phyloP scores from a whole-genome alignment of 1,140 invertebrate genomes.

The Bemisia tabaci region DNA sequence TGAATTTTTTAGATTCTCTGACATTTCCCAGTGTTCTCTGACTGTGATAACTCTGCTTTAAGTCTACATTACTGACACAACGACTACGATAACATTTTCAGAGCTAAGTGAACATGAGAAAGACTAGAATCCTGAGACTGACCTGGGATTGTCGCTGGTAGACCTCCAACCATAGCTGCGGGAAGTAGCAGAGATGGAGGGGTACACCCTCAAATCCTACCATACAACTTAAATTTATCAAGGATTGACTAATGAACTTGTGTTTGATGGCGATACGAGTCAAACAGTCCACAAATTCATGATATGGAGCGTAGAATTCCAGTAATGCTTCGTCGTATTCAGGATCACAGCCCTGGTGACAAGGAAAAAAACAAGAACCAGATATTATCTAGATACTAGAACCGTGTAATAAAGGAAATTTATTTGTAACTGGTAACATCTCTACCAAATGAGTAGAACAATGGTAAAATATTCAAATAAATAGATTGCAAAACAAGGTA shows the following conservation, averaged over 20 bases:
- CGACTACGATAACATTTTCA: constrained; percentile 1
- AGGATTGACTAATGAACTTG: constrained; percentile 58
- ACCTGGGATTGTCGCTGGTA: constrained; percentile 29
- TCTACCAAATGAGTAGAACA: constrained; percentile 3
- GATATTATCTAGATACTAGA: no score
- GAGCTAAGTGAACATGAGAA: constrained; percentile 10
- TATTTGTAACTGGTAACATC: constrained; percentile 19
- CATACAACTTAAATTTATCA: constrained; percentile 69
- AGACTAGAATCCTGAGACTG: constrained; percentile 5
- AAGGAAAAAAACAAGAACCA: constrained; percentile 7
- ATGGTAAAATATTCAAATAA: constrained; percentile 3
- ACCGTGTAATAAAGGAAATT: no score
- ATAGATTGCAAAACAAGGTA: background rate
- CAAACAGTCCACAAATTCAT: constrained; percentile 72
- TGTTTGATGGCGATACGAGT: constrained; percentile 74
- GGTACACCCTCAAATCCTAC: constrained; percentile 75
- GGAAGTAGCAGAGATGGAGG: constrained; percentile 66
- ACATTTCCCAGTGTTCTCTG: no score
- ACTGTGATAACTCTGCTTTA: no score
- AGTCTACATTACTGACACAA: constrained; percentile 14
- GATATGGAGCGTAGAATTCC: constrained; percentile 68
- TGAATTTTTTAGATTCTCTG: no score
- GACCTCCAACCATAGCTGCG: constrained; percentile 71
- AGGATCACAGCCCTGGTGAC: constrained; percentile 48
- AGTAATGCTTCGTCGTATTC: constrained; percentile 63